Conservation (phyloP, 2,113 vertebrate species). For the Pelusios castaneus region DNA sequence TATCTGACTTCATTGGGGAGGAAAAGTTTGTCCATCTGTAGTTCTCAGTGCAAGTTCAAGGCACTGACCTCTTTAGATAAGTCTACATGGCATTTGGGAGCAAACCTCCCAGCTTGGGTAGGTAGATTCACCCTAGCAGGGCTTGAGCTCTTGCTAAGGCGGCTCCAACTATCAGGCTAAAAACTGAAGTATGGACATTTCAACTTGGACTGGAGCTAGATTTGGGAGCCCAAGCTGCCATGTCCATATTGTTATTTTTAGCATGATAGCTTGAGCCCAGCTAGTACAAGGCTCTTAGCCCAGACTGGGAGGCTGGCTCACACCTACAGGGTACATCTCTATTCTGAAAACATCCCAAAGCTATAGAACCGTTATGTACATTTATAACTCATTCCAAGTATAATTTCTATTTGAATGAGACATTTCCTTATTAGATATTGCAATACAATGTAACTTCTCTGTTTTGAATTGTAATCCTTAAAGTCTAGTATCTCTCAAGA, state of each 20-base stretch:
- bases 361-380: not conserved
- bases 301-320: too few relatives aligned
- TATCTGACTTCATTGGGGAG: not conserved
- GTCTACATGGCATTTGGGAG: too few relatives aligned
- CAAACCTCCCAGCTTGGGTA: too few relatives aligned
- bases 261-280: too few relatives aligned
- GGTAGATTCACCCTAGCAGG: too few relatives aligned
- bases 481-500: not conserved
- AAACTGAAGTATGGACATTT: too few relatives aligned
- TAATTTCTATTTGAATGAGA: not conserved
- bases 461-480: not conserved
- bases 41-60: conserved; percentile 2
- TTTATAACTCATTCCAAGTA: not conserved
- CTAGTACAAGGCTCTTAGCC: too few relatives aligned
- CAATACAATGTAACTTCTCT: not conserved
- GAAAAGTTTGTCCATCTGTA: not conserved
- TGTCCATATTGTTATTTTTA: too few relatives aligned
- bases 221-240: too few relatives aligned
- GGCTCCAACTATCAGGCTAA: too few relatives aligned
- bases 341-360: not conserved
- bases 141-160: too few relatives aligned
- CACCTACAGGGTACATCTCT: not conserved
- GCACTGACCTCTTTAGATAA: not conserved
- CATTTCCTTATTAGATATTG: not conserved
- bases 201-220: too few relatives aligned